A percentile compares a stretch with the other conserved stretches of the same genome.
phyloP scores from a whole-genome alignment of 2,113 vertebrate species.

The Macaca mulatta region DNA sequence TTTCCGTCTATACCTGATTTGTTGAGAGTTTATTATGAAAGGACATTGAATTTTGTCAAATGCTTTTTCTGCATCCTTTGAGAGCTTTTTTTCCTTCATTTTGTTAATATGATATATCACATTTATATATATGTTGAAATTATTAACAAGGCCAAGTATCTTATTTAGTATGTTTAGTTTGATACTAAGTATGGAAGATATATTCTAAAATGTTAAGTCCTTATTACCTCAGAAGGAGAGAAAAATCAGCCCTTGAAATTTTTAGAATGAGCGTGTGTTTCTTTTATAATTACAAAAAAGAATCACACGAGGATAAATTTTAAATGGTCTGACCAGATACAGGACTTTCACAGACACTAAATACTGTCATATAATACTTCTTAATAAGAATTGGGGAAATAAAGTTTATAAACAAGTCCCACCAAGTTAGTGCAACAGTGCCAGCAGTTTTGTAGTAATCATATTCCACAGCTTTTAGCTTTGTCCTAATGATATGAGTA shows the following conservation, averaged over 20 bases:
- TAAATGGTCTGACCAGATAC: conserved; percentile 24
- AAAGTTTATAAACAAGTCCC: not conserved
- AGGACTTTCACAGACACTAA: not conserved
- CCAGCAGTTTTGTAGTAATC: not conserved
- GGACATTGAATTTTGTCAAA: not conserved
- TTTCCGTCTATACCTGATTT: not conserved
- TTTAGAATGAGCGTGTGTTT: not conserved
- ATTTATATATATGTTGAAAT: not conserved
- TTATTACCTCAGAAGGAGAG: not conserved
- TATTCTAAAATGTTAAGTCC: not conserved
- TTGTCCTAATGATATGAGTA: not conserved
- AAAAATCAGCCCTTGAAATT: conserved; percentile 1
- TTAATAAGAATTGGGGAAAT: not conserved
- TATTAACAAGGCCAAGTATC: not conserved
- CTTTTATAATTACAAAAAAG: conserved; percentile 19
- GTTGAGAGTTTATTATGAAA: not conserved
- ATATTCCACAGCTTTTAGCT: not conserved
- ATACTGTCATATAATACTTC: not conserved
- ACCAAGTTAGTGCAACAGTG: not conserved
- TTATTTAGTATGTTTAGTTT: not conserved
- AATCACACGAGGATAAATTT: not conserved
- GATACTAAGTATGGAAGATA: not conserved
- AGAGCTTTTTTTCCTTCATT: not conserved
- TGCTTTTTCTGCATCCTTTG: not conserved
- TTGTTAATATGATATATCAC: not conserved